These are phyloP conservation scores for Lucilia cuprina DNA, from an alignment of 1,140 invertebrate genomes.

Conservation along the genomic window DNA sequence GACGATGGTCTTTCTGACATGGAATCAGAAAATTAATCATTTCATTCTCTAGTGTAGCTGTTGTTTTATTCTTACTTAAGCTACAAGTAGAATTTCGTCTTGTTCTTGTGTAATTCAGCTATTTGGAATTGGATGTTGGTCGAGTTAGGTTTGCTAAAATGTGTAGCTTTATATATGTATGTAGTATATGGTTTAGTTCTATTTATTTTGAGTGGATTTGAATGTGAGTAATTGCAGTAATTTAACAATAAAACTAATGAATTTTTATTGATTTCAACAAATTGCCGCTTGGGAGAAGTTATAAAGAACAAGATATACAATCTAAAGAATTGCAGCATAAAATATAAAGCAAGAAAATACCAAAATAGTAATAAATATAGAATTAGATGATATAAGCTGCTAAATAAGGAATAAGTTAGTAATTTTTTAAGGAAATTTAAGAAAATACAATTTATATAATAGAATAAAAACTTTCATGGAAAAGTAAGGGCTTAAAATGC, in stretches of 20 bases:
- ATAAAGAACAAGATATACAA: not conserved
- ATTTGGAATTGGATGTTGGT: not conserved
- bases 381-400: too few relatives aligned
- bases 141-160: not conserved
- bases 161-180: not conserved
- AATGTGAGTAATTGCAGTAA: slow-evolving; percentile 17
- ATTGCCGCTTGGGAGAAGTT: not conserved
- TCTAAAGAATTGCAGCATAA: not conserved
- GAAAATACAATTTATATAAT: too few relatives aligned
- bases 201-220: not conserved
- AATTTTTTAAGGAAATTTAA: too few relatives aligned
- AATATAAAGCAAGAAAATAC: not conserved
- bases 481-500: too few relatives aligned
- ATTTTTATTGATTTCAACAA: slow-evolving; percentile 5
- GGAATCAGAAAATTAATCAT: slow-evolving; percentile 11
- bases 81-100: not conserved
- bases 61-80: not conserved
- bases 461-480: too few relatives aligned
- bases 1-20: not conserved
- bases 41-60: not conserved
- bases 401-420: too few relatives aligned
- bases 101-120: not conserved
- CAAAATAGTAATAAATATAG: not conserved
- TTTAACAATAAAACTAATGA: slow-evolving; percentile 18
- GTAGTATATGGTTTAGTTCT: not conserved